phyloP scores from a whole-genome alignment of 2,888 invertebrate species.

The Teleogryllus oceanicus region DNA sequence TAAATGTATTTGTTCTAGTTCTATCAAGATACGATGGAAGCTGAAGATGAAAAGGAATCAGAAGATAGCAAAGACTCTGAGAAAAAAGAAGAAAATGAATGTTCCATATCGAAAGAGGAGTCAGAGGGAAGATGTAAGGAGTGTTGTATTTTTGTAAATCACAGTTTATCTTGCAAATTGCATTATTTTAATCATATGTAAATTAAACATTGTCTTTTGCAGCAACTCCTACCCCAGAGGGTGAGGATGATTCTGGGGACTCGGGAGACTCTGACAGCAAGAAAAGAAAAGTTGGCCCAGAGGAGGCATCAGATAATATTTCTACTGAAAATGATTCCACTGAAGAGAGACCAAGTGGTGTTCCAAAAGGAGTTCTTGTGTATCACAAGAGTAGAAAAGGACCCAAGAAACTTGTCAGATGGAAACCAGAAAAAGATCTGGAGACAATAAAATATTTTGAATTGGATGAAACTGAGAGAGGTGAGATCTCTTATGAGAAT shows the following conservation, averaged over 20 bases:
- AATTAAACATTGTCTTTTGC: not conserved
- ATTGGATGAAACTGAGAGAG: constrained; percentile 88
- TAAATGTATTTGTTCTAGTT: constrained; percentile 54
- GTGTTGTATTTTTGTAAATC: not conserved
- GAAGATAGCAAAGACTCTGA: constrained; percentile 23
- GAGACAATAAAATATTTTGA: constrained; percentile 87
- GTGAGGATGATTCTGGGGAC: constrained; percentile 24
- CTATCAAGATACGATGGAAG: constrained; percentile 87
- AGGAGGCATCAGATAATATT: constrained; percentile 21
- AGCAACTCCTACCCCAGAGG: constrained; percentile 1
- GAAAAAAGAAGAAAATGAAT: constrained; percentile 24
- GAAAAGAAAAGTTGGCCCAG: constrained; percentile 20
- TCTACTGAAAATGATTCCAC: constrained; percentile 19
- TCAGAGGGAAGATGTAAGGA: constrained; percentile 23
- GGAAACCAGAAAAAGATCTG: constrained; percentile 75
- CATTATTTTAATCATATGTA: too few relatives aligned
- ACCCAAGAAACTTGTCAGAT: constrained; percentile 75
- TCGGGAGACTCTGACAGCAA: constrained; percentile 22
- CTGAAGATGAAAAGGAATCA: constrained; percentile 46
- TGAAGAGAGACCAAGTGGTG: not conserved
- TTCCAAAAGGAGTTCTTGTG: constrained; percentile 63
- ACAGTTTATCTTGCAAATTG: too few relatives aligned
- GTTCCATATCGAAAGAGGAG: constrained; percentile 19
- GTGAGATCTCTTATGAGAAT: constrained; percentile 38
- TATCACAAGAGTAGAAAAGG: constrained; percentile 67